phyloP scores from a whole-genome alignment of 2,797 vertebrate species.

The Falco novaeseelandiae region DNA sequence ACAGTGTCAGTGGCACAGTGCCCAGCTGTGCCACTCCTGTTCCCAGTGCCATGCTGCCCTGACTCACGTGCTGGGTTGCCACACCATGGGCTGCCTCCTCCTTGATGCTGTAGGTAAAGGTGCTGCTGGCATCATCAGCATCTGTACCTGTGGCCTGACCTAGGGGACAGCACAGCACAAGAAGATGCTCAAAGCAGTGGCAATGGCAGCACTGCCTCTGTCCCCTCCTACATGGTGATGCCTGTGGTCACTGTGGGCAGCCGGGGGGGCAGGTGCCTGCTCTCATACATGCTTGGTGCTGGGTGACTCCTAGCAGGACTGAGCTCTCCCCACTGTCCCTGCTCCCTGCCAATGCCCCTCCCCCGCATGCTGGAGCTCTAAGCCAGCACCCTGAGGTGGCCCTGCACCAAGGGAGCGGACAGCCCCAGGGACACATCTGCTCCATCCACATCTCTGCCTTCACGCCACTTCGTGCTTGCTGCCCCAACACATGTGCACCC shows the following conservation, averaged over 20 bases:
- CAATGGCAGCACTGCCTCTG: not conserved
- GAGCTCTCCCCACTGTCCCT: not conserved
- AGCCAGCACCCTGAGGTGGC: no score
- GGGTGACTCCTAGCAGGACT: not conserved
- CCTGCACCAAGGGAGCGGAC: not conserved
- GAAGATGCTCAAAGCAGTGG: not conserved
- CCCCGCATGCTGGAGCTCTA: not conserved
- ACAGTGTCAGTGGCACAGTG: accelerated
- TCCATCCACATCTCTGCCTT: not conserved
- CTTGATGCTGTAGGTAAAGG: constrained; percentile 76
- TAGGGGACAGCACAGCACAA: constrained; percentile 47
- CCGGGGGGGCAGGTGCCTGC: accelerated
- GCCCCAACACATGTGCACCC: no score
- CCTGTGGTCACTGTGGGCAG: accelerated
- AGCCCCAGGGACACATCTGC: not conserved
- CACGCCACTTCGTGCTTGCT: not conserved
- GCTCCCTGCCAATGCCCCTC: not conserved
- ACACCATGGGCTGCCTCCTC: constrained; percentile 73
- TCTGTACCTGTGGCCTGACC: constrained; percentile 50
- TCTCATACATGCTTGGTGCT: not conserved
- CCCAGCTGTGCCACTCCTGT: not conserved
- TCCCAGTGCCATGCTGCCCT: accelerated
- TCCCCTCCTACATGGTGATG: not conserved
- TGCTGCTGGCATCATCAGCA: constrained; percentile 69
- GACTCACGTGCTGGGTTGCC: constrained; percentile 66